These are phyloP conservation scores for Norana najaformis DNA, from an alignment of 2,888 invertebrate species.

Conservation along the genomic window DNA sequence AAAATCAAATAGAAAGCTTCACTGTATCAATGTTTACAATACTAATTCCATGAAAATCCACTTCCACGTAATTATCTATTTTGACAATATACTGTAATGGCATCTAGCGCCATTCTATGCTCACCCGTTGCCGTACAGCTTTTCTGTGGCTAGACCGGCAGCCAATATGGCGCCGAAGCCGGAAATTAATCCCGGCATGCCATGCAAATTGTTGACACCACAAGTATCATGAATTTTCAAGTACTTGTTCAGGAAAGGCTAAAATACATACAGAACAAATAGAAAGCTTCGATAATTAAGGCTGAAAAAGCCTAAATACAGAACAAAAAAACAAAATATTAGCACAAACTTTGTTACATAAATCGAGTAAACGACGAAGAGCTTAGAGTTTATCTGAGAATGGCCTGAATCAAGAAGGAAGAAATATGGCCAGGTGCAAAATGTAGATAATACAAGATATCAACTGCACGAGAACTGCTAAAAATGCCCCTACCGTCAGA, in stretches of 20 bases:
- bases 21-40: background rate
- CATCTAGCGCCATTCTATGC: background rate
- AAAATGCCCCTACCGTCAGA: constrained; percentile 47
- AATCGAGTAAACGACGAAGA: too few relatives aligned
- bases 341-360: background rate
- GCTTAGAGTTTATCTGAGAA: too few relatives aligned
- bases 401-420: too few relatives aligned
- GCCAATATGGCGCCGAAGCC: constrained; percentile 78
- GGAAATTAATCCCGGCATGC: constrained; percentile 87
- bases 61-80: background rate
- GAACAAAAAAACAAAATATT: background rate
- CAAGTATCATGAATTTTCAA: constrained; percentile 80
- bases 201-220: constrained; percentile 95
- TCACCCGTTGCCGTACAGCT: constrained; percentile 67
- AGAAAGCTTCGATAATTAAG: background rate
- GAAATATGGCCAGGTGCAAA: too few relatives aligned
- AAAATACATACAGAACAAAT: background rate
- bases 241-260: constrained; percentile 70
- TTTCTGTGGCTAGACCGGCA: constrained; percentile 70
- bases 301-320: background rate
- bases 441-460: too few relatives aligned
- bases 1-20: too few relatives aligned
- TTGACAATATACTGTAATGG: background rate
- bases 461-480: background rate
- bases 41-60: background rate